Base-by-base conservation (phyloP, 2,113 vertebrate genomes). In the Leptobrachium ailaonicum region DNA sequence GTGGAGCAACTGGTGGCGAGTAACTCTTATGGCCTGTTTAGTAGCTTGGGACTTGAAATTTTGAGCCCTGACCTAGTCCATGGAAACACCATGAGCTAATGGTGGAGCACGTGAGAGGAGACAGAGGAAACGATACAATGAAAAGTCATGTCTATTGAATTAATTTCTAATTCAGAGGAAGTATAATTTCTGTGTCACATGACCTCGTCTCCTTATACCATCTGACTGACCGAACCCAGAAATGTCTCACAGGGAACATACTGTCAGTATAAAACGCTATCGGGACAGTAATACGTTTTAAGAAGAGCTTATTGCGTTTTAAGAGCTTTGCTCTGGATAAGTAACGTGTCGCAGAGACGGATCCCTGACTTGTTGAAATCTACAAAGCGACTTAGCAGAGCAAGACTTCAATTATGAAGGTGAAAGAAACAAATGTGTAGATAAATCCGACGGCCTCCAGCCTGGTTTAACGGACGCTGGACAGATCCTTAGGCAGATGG, bases 371-470 rank as follows among this genome's bases (percentile, higher is more conserved):
- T 66, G 9, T 60, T 56, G 47, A 73, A 66, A 79, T 56, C 70
- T 72, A 60, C 2, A 7, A 62, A 73, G 70, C 20, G 20, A 42
- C 8, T 66, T 11, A 72, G 63, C 60, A 32, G 41, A 66, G n/a
- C 32, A 44, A n/a, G 69, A 77, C 66, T 54, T 41, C 54, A 66
- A 79, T 79, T 71, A 66, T 66, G 63, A 66, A 79, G 70, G 77
- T 79, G 77, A 41, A 71, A 41, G 45, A 54, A 62, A 79, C 62
- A 41, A 41, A 77, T 60, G 70, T 79, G 70, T 32, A 50, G 77
- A 79, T 73, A 79, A 54, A 14, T 75, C 43, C 54, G 60, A 53
- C 60, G 64, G 45, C 63, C 40, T 66, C 43, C 54, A 41, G 4
- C 14, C 53, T 72, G 44, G 14, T 63, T 66, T 56, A 11, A 20